Evolutionary conservation across 2,113 vertebrate species (phyloP).

Genomic region (Cisticola juncidis): DNA sequence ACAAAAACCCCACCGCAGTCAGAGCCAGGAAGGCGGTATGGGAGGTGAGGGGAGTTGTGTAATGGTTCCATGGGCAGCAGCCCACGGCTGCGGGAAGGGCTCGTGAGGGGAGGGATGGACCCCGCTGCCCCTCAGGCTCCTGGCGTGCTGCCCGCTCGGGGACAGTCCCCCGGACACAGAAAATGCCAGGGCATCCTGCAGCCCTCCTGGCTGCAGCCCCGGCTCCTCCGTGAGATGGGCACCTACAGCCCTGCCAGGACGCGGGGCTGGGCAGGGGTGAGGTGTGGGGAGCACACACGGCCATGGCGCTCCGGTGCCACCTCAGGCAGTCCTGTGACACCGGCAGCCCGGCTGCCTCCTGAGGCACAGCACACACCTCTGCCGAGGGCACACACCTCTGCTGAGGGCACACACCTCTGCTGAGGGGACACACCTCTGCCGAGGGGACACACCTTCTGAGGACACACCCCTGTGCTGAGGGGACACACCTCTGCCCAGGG

Average conservation of each 20-base stretch:
- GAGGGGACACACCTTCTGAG: not conserved
- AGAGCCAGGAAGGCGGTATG: rapidly evolving
- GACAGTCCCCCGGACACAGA: rapidly evolving
- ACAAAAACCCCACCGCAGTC: not conserved
- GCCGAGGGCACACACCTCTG: not conserved
- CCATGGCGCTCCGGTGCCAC: not conserved
- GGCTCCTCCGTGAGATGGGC: rapidly evolving
- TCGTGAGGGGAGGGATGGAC: no score
- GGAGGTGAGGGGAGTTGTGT: not conserved
- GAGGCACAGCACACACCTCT: not conserved
- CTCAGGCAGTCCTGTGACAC: rapidly evolving
- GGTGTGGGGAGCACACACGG: no score
- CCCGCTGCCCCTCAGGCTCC: not conserved
- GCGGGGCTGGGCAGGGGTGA: not conserved
- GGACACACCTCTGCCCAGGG: not conserved
- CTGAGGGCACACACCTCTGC: not conserved
- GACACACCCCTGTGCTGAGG: no score
- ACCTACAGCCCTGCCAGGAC: no score
- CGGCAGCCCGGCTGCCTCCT: not conserved
- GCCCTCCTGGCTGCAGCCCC: rapidly evolving
- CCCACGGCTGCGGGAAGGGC: not conserved
- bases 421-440: not conserved
- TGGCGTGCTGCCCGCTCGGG: rapidly evolving
- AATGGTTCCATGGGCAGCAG: not conserved
- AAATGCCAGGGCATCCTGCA: rapidly evolving